Evolutionary conservation across 2,113 vertebrate species (phyloP), one percentile per base, ranked within the genome.

Genomic region (Brienomyrus brachyistius): DNA sequence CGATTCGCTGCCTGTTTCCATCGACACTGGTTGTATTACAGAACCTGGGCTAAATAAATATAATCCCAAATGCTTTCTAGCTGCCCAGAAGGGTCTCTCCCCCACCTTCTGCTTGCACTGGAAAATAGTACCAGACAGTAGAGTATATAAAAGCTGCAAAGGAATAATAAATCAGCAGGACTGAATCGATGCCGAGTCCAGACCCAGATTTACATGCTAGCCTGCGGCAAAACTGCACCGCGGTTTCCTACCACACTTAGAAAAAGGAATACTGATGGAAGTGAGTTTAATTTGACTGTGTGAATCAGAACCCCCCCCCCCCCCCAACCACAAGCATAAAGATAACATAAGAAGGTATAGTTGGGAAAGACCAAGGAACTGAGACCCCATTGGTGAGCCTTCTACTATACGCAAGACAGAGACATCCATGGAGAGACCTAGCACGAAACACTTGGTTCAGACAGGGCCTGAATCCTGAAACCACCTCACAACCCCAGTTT

Each of bases 1-100:
- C 15, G 40, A 90, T 91, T 91, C 91, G 89, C 87, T 88, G 90
- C 83, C 40, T 21, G 87, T 50, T 87, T 88, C 86, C 84, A 77
- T 83, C 21, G 83, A 89, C 48, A 70, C 86, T 86, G n/a, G 50
- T 47, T 59, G 86, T 31, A 17, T 77, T 89, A 56, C 54, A 88
- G 90, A 90, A 70, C 84, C 23, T 31, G 54, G 50, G 45, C 80
- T 51, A 86, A 83, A 35, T 77, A 77, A 89, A 91, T 89, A 90
- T 90, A 90, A 90, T 15, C 66, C 85, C 85, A 52, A 86, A 86
- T 86, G 85, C 85, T 54, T 86, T 54, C 85, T 52, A 31, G 50
- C 47, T 86, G 85, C 13, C 47, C 23, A 48, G 50, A 86, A 86
- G 84, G 48, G 85, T 35, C n/a, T 86, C 85, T 27, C 85, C n/a